Percentiles rank a stretch among this genome's conserved stretches.
These are phyloP conservation scores for Limnothrissa miodon DNA, from an alignment of 2,113 vertebrate genomes.

Conservation along the genomic window DNA sequence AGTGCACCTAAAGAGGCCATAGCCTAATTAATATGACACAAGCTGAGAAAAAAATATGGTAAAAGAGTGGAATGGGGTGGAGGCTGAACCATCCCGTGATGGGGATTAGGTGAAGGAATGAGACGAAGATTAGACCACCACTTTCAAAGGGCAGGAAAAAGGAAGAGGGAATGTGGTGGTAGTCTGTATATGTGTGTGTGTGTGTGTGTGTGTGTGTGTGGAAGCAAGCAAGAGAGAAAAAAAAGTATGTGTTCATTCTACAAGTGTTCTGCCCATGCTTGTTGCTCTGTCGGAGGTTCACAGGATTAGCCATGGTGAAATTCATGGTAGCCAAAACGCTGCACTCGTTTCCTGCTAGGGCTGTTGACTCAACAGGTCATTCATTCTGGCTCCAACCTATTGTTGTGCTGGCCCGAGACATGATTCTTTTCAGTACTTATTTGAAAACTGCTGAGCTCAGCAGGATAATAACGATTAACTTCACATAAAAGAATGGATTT, in stretches of 20 bases:
- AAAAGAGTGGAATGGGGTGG: background rate
- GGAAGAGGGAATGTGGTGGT: slow-evolving; percentile 10
- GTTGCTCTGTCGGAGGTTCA: background rate
- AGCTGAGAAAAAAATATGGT: background rate
- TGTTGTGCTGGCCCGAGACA: background rate
- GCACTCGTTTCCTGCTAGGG: background rate
- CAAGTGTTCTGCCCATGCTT: background rate
- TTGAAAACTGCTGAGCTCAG: background rate
- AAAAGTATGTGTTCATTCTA: background rate
- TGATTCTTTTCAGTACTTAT: background rate
- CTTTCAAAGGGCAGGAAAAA: slow-evolving; percentile 13
- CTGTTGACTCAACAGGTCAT: background rate
- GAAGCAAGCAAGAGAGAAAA: background rate
- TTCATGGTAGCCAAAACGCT: background rate
- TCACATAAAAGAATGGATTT: background rate
- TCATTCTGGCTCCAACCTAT: background rate
- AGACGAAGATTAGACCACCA: slow-evolving; percentile 21
- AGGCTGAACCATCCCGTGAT: slow-evolving; percentile 1
- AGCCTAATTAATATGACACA: background rate
- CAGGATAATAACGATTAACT: background rate
- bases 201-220: background rate
- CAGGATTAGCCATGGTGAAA: background rate
- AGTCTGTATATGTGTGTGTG: background rate
- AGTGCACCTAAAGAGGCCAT: background rate
- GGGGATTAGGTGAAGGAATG: slow-evolving; percentile 17